Base-by-base conservation (phyloP, 1,140 invertebrate species). In the Hypsibius dujardini region DNA sequence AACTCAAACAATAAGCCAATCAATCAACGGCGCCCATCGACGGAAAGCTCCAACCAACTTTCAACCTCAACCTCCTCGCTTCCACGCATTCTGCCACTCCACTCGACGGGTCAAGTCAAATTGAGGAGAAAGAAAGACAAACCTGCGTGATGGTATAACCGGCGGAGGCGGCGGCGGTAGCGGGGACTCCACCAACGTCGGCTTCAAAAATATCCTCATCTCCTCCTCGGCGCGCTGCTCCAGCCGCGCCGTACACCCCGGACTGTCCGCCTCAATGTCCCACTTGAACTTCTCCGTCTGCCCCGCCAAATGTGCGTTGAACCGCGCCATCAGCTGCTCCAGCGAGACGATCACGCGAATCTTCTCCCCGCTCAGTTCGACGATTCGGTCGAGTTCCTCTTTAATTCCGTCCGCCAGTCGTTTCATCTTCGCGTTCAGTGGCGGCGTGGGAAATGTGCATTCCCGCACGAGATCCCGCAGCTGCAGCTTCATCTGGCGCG, bases 261-360 rank as follows among this genome's bases (percentile, higher is more conserved):
- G 62, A 67, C 45, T 14, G 45, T 67, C 62, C 62, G 42, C 62
- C 42, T 67, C 62, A 3, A 67, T 14, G 12, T 67, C 62, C 62
- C 12, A 14, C 62, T 67, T 67, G 62, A 67, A 67, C 62, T 67
- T 67, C 7, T 67, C 62, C 62, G 62, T 67, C 3, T 67, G 12
- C 7, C 62, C 62, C 3, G 12, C 62, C 62, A 67, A 42, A 7
- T 42, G 7, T 3, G 7, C 42, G 42, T 42, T 67, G 7, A 7
- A 67, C 12, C 62, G 62, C 62, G 3, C 7, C 62, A 67, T 67
- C 62, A 67, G 3, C 62, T 67, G 62, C 62, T 67, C 62, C 7
- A 67, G 62, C 7, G 7, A 3, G 12, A 3, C 7, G 62, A 67
- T 42, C 3, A 42, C 45, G 3, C 42, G 12, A 3, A 67, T 3